Percentiles rank a stretch among this genome's conserved stretches.
Evolutionary conservation across 1,140 invertebrate genomes (phyloP).

Genomic region (Caerostris darwini): DNA sequence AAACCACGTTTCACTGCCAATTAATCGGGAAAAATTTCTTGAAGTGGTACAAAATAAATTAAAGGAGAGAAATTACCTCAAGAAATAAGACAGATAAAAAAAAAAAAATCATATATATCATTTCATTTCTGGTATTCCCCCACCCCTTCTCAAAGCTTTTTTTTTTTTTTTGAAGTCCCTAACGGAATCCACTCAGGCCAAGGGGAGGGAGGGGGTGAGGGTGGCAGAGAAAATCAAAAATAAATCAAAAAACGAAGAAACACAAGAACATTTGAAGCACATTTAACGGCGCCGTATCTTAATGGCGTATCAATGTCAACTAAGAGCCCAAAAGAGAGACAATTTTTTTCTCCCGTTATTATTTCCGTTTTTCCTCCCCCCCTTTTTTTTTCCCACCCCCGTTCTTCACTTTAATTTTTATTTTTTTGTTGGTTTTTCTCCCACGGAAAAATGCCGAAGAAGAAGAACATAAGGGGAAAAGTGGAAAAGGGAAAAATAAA

Average conservation of each 20-base stretch:
- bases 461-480: not conserved
- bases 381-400: not conserved
- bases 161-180: constrained; percentile 41
- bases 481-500: not conserved
- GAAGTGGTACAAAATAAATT: not conserved
- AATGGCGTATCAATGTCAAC: constrained; percentile 78
- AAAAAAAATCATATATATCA: constrained; percentile 46
- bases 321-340: constrained; percentile 54
- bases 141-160: not conserved
- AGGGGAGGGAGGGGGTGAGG: not conserved
- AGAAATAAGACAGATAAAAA: not conserved
- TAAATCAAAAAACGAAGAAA: constrained; percentile 46
- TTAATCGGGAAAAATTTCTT: constrained; percentile 35
- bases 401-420: constrained; percentile 35
- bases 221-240: not conserved
- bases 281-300: constrained; percentile 76
- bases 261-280: constrained; percentile 75
- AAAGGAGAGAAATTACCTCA: constrained; percentile 9
- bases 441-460: not conserved
- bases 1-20: constrained; percentile 34
- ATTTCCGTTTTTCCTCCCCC: constrained; percentile 2
- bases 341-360: constrained; percentile 53
- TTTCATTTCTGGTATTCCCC: constrained; percentile 39
- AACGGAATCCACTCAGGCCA: constrained; percentile 60
- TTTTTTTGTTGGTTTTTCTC: constrained; percentile 34